A percentile compares a stretch with the other conserved stretches of the same genome.
Conservation (phyloP, 2,888 invertebrate genomes). For the Achlya flavicornis region DNA sequence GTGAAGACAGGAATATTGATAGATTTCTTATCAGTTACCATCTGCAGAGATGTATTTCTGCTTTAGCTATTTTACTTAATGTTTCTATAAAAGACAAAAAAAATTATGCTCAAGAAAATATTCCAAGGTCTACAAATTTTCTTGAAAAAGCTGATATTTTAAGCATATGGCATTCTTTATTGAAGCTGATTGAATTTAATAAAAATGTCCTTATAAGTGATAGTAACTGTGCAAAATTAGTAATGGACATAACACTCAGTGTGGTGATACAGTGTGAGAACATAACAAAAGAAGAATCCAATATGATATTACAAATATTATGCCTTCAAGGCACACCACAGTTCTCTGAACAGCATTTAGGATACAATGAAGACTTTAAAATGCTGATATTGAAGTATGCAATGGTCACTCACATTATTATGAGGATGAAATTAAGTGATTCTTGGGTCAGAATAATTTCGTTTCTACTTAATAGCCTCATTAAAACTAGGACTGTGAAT, state of each 20-base stretch:
- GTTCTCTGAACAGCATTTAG: constrained; percentile 43
- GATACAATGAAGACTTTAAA: constrained; percentile 43
- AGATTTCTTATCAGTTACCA: constrained; percentile 54
- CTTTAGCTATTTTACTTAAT: constrained; percentile 55
- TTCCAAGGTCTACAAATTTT: constrained; percentile 19
- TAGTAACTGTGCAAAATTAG: constrained; percentile 32
- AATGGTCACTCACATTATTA: constrained; percentile 44
- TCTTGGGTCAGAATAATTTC: constrained; percentile 48
- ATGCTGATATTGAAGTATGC: constrained; percentile 54
- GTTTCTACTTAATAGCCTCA: constrained; percentile 41
- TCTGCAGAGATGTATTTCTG: constrained; percentile 54
- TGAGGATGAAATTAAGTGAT: constrained; percentile 47
- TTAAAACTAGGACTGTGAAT: constrained; percentile 45
- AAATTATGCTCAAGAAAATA: neutral
- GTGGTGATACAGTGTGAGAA: constrained; percentile 43
- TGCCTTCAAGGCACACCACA: constrained; percentile 50
- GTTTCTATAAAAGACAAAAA: constrained; percentile 36
- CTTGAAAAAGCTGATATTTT: constrained; percentile 36
- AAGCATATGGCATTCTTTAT: constrained; percentile 46
- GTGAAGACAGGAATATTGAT: constrained; percentile 53
- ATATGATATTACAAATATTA: constrained; percentile 49
- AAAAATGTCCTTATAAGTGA: constrained; percentile 44
- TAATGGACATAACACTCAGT: constrained; percentile 53
- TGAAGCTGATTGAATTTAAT: constrained; percentile 48
- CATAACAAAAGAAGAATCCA: constrained; percentile 41